Conservation (phyloP, 2,888 invertebrate species). For the Coleophora flavipennella region DNA sequence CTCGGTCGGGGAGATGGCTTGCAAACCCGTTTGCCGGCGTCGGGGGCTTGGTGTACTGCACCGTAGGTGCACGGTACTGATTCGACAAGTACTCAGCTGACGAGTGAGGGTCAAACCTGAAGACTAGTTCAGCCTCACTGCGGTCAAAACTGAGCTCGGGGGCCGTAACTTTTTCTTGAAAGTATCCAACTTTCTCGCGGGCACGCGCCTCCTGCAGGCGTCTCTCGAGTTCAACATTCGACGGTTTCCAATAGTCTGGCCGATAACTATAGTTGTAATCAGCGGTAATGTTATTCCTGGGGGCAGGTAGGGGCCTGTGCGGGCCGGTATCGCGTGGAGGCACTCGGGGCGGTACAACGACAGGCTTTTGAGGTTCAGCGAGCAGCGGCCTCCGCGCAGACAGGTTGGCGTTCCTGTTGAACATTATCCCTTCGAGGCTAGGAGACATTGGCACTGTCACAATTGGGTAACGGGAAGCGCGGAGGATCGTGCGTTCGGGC, state of each 20-base stretch:
- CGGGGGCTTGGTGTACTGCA: slow-evolving; percentile 59
- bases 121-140: slow-evolving; percentile 61
- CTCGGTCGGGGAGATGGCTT: slow-evolving; percentile 55
- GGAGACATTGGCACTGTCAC: slow-evolving; percentile 69
- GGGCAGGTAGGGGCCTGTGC: slow-evolving; percentile 46
- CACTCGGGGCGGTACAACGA: slow-evolving; percentile 57
- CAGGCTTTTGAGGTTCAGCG: slow-evolving; percentile 63
- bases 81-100: slow-evolving; percentile 58
- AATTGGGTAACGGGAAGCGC: slow-evolving; percentile 22
- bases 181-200: slow-evolving; percentile 63
- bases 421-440: slow-evolving; percentile 66
- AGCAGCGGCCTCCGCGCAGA: slow-evolving; percentile 65
- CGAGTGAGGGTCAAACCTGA: slow-evolving; percentile 61
- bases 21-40: slow-evolving; percentile 58
- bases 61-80: slow-evolving; percentile 55
- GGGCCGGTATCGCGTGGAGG: slow-evolving; percentile 58
- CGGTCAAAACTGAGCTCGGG: slow-evolving; percentile 60
- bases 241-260: slow-evolving; percentile 61
- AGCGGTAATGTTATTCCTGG: slow-evolving; percentile 34
- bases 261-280: slow-evolving; percentile 47
- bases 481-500: slow-evolving; percentile 50
- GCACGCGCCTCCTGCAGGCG: slow-evolving; percentile 55
- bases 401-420: slow-evolving; percentile 64
- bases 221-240: slow-evolving; percentile 63
- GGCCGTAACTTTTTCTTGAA: slow-evolving; percentile 59